Conservation (phyloP, 1,140 invertebrate species). For the Atopsyche davidsoni region DNA sequence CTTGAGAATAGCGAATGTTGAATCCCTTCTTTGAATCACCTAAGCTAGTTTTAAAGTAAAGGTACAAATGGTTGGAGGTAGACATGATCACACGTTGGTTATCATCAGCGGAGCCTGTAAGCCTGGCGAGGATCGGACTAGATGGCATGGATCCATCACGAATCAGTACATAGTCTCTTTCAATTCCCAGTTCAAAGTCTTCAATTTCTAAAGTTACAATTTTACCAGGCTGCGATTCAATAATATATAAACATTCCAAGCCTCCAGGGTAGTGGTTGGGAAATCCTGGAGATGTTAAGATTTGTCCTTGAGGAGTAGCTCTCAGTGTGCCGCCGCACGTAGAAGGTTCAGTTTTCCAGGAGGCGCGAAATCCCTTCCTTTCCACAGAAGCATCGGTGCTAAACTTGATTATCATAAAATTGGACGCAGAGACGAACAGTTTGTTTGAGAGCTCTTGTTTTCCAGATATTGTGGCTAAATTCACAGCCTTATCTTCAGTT, state of each 20-base stretch:
- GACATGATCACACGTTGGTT: slow-evolving; percentile 86
- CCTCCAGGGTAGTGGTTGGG: slow-evolving; percentile 90
- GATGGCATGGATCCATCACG: slow-evolving; percentile 85
- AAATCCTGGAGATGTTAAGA: slow-evolving; percentile 83
- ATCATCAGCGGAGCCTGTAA: slow-evolving; percentile 71
- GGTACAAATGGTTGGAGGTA: slow-evolving; percentile 80
- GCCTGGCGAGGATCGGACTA: slow-evolving; percentile 70
- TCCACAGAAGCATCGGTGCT: slow-evolving; percentile 90
- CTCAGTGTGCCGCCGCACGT: slow-evolving; percentile 78
- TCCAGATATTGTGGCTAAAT: slow-evolving; percentile 85
- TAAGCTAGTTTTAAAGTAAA: slow-evolving; percentile 87
- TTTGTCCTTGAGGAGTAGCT: slow-evolving; percentile 75
- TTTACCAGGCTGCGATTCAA: slow-evolving; percentile 80
- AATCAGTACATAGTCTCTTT: slow-evolving; percentile 81
- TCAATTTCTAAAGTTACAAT: slow-evolving; percentile 87
- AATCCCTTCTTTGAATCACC: slow-evolving; percentile 88
- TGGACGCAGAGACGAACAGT: slow-evolving; percentile 88
- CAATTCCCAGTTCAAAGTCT: slow-evolving; percentile 80
- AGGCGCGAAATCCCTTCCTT: slow-evolving; percentile 87
- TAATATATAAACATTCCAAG: slow-evolving; percentile 87
- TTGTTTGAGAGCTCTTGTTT: slow-evolving; percentile 75
- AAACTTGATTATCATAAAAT: slow-evolving; percentile 98
- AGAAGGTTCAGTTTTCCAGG: slow-evolving; percentile 90
- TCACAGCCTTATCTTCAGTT: slow-evolving; percentile 89
- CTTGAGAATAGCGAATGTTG: slow-evolving; percentile 81